Base-by-base conservation (phyloP, 2,113 vertebrate genomes). In the Podiceps cristatus region DNA sequence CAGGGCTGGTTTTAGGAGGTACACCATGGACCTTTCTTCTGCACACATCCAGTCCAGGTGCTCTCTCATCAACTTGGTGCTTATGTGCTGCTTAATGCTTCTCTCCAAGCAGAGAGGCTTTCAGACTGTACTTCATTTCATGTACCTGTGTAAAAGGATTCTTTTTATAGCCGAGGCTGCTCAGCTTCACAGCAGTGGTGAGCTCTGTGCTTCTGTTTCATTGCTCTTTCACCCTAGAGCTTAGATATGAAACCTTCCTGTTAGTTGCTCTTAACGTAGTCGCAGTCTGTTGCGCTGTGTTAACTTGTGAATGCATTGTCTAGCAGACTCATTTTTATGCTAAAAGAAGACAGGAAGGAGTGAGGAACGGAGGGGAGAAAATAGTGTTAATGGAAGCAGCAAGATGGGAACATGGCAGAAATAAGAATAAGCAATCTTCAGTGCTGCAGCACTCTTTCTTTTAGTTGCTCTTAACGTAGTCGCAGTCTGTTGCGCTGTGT, bases 141-240 rank as follows among this genome's bases (percentile, higher is more conserved):
- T 88, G 7, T 44, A 66, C 73, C 50, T 8, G 8, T 96, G 74
- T 91, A 86, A 97, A 94, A 91, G 84, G 91, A 35, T 86, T 85
- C 93, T 96, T 96, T 97, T 96, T 95, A 96, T 95, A 97, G 95
- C 94, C 25, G 50, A 24, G 75, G 77, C 60, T 94, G 69, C 89
- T 95, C 66, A 22, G 77, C 77, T 73, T 93, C 91, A 55, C 86
- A 95, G 94, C 89, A 76, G 89, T 90, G 77, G 67, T 55, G 53
- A 88, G 71, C 71, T 86, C 45, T 49, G 37, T 60, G 66, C 84
- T 88, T 76, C 83, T 63, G 33, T 91, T 78, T 95, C 91, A 88
- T 29, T 95, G 50, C 71, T 90, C 31, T 44, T 47, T 89, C 94
- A n/a, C n/a, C 89, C 93, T 10, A 1, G 84, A 91, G 94, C 93